A percentile compares a stretch with the other conserved stretches of the same genome.
Evolutionary conservation across 1,140 invertebrate species (phyloP).

Genomic region (Ostrea denselamellosa): DNA sequence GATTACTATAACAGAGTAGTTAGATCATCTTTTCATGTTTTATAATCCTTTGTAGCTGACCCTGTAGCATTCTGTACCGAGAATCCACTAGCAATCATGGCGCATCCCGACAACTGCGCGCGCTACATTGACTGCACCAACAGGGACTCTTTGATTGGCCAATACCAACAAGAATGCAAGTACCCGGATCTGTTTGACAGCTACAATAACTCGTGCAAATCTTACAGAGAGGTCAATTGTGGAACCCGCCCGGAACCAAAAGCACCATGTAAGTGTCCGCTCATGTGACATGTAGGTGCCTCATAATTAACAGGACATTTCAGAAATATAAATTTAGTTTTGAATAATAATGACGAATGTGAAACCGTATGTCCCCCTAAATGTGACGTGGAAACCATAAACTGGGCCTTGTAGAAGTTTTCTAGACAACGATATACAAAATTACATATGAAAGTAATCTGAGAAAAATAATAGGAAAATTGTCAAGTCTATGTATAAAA

Average conservation of each 20-base stretch:
- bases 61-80: slow-evolving; percentile 59
- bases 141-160: slow-evolving; percentile 45
- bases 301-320: too few relatives aligned
- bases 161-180: slow-evolving; percentile 66
- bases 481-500: too few relatives aligned
- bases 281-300: background rate
- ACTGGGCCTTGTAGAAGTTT: too few relatives aligned
- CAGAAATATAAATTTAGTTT: too few relatives aligned
- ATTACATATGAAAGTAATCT: too few relatives aligned
- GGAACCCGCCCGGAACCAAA: slow-evolving; percentile 57
- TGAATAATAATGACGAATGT: too few relatives aligned
- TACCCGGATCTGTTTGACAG: slow-evolving; percentile 67
- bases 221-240: slow-evolving; percentile 61
- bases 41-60: slow-evolving; percentile 50
- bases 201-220: slow-evolving; percentile 60
- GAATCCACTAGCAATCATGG: slow-evolving; percentile 61
- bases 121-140: slow-evolving; percentile 65
- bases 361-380: too few relatives aligned
- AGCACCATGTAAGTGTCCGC: slow-evolving; percentile 60
- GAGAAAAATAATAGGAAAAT: too few relatives aligned
- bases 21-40: background rate
- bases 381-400: too few relatives aligned
- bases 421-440: too few relatives aligned
- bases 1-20: background rate
- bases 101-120: slow-evolving; percentile 65